Evolutionary conservation across 2,797 vertebrate species (phyloP), one percentile per base, ranked within the genome.

Genomic region (Myoxocephalus aenaeus): DNA sequence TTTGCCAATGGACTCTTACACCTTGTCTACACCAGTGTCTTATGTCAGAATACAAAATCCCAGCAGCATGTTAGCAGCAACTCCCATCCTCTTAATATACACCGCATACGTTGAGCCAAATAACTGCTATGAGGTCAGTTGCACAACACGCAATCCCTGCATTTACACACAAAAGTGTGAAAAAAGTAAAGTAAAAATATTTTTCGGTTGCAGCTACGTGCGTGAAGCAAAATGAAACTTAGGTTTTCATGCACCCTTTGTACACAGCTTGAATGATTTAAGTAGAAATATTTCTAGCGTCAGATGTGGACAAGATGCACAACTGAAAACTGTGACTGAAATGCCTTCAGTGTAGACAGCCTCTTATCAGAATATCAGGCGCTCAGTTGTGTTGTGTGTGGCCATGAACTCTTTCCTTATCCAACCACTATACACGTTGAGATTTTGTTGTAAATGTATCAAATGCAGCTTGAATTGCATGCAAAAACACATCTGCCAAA

Each of bases 31-130:
- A 70, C 11, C 34, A 29, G 1, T 15, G n/a, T 72, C n/a, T 53
- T 51, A 56, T 25, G 1, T 54, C 34, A 61, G 57, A 83, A 65
- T 67, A 18, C 5, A 54, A 17, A 44, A 57, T 25, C 56, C 42
- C 57, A 40, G 59, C 73, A 56, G 14, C 12, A 71, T 61, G 29
- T 51, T 36, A 57, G 57, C 65, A 77, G 73, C 62, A 64, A 29
- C 57, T 56, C n/a, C 61, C 70, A 14, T 40, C 42, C 11, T 54
- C 44, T 59, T 56, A 81, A 51, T 70, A 74, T 36, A 61, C 25
- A 6, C 17, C 27, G 22, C 53, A 40, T 54, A 15, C 2, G 50
- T 59, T 34, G 9, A 46, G 57, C 34, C 13, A 22, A 48, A 77
- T 12, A 17, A 56, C 54, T 61, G 53, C 48, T 71, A n/a, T 46